Conservation (phyloP, 92 coral and sea anemone genomes). For the Porites divaricata region DNA sequence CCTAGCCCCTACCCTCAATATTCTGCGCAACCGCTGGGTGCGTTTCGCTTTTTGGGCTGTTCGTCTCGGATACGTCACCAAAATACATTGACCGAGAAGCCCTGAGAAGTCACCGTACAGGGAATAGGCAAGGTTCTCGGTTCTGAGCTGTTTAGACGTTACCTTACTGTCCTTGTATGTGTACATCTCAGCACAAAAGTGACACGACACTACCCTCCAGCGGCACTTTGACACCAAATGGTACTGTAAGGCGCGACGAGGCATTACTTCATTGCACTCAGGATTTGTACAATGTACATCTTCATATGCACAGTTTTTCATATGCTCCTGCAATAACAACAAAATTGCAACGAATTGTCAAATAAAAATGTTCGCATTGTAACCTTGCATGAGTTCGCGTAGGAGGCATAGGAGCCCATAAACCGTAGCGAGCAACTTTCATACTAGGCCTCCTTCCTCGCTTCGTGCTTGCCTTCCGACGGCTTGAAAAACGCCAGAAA, state of each 20-base stretch:
- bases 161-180: constrained; percentile 99
- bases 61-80: too few species aligned
- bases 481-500: too few species aligned
- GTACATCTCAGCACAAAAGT: constrained; percentile 94
- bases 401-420: too few species aligned
- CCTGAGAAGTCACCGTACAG: background rate
- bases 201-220: constrained; percentile 95
- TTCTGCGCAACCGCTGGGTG: too few species aligned
- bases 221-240: constrained; percentile 95
- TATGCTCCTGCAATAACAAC: constrained; percentile 70
- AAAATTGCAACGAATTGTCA: background rate
- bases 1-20: too few species aligned
- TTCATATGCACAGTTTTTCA: constrained; percentile 91
- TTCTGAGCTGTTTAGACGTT: background rate
- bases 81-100: background rate
- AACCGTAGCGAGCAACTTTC: too few species aligned
- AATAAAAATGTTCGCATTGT: background rate
- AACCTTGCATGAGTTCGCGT: background rate
- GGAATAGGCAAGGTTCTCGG: background rate
- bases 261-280: constrained; percentile 92
- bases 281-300: constrained; percentile 93
- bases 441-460: too few species aligned
- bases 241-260: constrained; percentile 88
- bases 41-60: too few species aligned
- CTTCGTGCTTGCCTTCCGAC: too few species aligned